Conservation (phyloP, 2,888 invertebrate species). For the Mallateleia sp. region DNA sequence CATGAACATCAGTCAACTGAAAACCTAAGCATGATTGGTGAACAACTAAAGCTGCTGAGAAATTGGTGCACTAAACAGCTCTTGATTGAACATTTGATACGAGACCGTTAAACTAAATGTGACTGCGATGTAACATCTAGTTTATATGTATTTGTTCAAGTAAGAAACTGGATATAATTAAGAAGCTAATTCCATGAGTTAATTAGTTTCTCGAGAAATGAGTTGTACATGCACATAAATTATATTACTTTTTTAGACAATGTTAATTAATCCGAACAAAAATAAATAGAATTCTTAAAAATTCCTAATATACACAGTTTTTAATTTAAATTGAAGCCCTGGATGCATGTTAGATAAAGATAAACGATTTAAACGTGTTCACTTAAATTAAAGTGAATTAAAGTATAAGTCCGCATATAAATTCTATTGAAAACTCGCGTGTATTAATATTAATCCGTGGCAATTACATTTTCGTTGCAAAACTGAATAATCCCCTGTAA, state of each 20-base stretch:
- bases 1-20: conserved; percentile 48
- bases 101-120: conserved; percentile 86
- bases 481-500: conserved; percentile 49
- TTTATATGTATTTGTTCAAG: conserved; percentile 85
- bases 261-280: too few relatives aligned
- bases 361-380: too few relatives aligned
- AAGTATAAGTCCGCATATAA: background rate
- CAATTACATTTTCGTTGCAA: conserved; percentile 23
- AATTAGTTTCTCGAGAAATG: background rate
- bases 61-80: conserved; percentile 85
- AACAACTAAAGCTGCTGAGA: conserved; percentile 71
- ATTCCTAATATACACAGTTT: too few relatives aligned
- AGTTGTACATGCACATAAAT: too few relatives aligned
- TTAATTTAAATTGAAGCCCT: too few relatives aligned
- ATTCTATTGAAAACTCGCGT: background rate
- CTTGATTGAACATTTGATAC: conserved; percentile 88
- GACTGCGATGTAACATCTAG: conserved; percentile 82
- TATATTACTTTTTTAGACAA: too few relatives aligned
- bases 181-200: conserved; percentile 77
- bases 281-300: too few relatives aligned
- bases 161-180: conserved; percentile 86
- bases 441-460: conserved; percentile 13
- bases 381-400: background rate
- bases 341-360: conserved; percentile 28
- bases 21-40: conserved; percentile 81